Evolutionary conservation across 2,113 vertebrate genomes (phyloP).

Genomic region (Pluvianellus socialis): DNA sequence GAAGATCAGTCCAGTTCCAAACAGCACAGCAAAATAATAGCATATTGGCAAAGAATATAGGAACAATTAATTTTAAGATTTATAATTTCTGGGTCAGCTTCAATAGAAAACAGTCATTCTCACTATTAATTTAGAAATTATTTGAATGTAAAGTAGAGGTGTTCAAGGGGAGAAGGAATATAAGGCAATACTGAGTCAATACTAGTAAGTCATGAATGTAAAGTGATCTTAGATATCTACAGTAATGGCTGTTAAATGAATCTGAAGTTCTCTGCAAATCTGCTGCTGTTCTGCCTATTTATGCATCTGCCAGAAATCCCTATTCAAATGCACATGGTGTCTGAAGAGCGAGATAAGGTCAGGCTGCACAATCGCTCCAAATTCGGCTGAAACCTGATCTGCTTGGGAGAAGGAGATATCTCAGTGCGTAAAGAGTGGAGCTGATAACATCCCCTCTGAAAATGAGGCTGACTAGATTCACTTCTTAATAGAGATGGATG

Average conservation of each 20-base stretch:
- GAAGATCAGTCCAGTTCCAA: background rate
- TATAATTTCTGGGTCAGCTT: background rate
- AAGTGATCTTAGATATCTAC: background rate
- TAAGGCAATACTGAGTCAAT: background rate
- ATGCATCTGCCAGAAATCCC: background rate
- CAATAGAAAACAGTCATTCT: background rate
- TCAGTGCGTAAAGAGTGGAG: background rate
- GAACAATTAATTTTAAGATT: background rate
- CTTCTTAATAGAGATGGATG: background rate
- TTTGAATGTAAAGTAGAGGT: background rate
- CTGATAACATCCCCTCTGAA: background rate
- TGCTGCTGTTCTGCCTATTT: background rate
- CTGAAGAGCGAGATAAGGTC: background rate
- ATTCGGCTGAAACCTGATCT: conserved; percentile 4
- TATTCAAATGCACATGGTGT: background rate
- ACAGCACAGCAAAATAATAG: background rate
- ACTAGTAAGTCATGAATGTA: background rate
- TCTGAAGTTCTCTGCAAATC: background rate
- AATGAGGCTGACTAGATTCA: background rate
- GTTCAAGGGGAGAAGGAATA: background rate
- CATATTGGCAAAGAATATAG: background rate
- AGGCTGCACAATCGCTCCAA: background rate
- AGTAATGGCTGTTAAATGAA: background rate
- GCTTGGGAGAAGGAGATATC: background rate
- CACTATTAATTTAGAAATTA: background rate